A percentile compares a stretch with the other conserved stretches of the same genome.
Evolutionary conservation across 2,797 vertebrate species (phyloP).

Genomic region (Brachyalestes nurse): DNA sequence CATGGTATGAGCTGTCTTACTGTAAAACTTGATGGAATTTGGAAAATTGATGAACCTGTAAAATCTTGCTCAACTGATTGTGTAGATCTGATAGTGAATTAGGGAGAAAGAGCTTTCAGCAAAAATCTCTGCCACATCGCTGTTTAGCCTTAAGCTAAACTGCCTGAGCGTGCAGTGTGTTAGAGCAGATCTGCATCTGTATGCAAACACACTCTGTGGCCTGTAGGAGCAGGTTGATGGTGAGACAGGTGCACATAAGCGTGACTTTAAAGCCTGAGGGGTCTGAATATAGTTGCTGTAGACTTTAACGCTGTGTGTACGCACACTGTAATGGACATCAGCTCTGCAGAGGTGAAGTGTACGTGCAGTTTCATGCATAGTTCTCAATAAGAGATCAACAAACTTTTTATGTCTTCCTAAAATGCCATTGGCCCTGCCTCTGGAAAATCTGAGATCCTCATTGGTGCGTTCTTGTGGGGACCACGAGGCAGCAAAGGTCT

Average conservation of each 20-base stretch:
- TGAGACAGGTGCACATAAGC: slow-evolving; percentile 42
- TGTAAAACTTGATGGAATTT: neutral
- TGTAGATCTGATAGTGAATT: neutral
- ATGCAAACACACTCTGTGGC: slow-evolving; percentile 27
- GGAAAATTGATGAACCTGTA: neutral
- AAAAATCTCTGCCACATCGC: neutral
- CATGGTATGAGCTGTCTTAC: neutral
- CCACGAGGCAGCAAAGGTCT: too few relatives aligned
- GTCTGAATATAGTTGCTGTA: slow-evolving; percentile 2
- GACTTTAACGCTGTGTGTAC: neutral
- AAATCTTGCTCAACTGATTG: neutral
- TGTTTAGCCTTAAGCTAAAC: neutral
- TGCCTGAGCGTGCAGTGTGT: neutral
- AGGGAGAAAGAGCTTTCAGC: neutral
- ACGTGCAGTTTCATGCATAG: too few relatives aligned
- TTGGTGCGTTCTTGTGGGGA: too few relatives aligned
- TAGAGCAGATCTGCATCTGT: neutral
- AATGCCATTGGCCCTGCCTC: too few relatives aligned
- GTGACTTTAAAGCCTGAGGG: slow-evolving; percentile 48
- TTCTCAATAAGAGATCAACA: too few relatives aligned
- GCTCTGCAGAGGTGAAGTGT: too few relatives aligned
- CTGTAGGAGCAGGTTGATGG: slow-evolving; percentile 43
- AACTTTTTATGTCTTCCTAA: too few relatives aligned
- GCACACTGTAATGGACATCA: too few relatives aligned
- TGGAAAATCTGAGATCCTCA: too few relatives aligned